These are phyloP conservation scores for Todus mexicanus DNA, from an alignment of 2,797 vertebrate genomes.

Conservation along the genomic window DNA sequence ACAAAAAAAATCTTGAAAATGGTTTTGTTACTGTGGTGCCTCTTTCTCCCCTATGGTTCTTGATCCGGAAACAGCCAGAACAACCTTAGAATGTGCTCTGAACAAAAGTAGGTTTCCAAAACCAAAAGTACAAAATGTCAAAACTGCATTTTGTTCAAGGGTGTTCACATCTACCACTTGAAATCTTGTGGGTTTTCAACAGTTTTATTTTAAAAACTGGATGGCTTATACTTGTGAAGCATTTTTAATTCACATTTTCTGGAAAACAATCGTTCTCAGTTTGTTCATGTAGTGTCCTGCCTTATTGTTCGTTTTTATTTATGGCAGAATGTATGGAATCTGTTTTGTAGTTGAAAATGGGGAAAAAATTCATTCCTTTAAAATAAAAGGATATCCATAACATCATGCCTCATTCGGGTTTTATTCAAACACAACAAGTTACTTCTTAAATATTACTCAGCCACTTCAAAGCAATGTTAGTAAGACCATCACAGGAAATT, in stretches of 20 bases:
- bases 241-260: conserved; percentile 77
- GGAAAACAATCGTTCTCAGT: conserved; percentile 73
- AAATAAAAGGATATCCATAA: conserved; percentile 76
- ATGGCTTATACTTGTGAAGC: conserved; percentile 78
- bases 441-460: conserved; percentile 48
- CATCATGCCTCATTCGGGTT: conserved; percentile 38
- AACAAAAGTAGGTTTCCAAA: conserved; percentile 61
- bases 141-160: conserved; percentile 68
- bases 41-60: conserved; percentile 72
- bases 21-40: conserved; percentile 80
- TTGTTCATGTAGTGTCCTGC: conserved; percentile 78
- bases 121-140: conserved; percentile 63
- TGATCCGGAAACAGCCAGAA: conserved; percentile 60
- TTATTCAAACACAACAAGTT: conserved; percentile 49
- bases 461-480: conserved; percentile 40
- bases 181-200: conserved; percentile 74
- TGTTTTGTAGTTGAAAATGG: conserved; percentile 79
- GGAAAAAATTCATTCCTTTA: conserved; percentile 67
- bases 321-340: conserved; percentile 77
- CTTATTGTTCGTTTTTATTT: conserved; percentile 79
- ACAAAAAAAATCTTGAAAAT: conserved; percentile 70
- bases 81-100: conserved; percentile 65
- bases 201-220: conserved; percentile 85
- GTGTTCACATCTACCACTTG: conserved; percentile 70
- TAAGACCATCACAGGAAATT: conserved; percentile 38